phyloP scores from a whole-genome alignment of 2,888 invertebrate genomes.

The Nesidiocoris tenuis region DNA sequence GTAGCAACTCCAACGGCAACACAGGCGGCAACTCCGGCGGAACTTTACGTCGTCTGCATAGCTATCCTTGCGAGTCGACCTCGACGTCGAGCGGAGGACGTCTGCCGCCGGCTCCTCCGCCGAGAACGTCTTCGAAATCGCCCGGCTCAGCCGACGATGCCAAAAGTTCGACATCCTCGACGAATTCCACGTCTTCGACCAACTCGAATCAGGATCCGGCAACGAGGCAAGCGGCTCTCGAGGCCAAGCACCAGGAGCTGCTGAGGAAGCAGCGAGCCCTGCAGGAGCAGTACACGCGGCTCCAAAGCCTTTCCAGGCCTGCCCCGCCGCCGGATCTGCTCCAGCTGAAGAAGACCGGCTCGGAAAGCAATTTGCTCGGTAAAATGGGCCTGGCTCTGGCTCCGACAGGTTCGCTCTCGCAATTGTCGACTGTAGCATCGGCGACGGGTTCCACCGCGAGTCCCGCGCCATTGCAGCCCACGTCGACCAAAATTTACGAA shows the following conservation, averaged over 20 bases:
- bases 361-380: conserved; percentile 80
- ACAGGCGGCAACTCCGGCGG: conserved; percentile 8
- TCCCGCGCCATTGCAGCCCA: conserved; percentile 58
- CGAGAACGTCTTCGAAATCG: conserved; percentile 85
- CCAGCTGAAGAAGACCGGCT: conserved; percentile 79
- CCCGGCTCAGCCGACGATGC: conserved; percentile 63
- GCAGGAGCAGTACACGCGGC: conserved; percentile 86
- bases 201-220: conserved; percentile 65
- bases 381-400: conserved; percentile 74
- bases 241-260: conserved; percentile 82
- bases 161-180: conserved; percentile 61
- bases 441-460: conserved; percentile 57
- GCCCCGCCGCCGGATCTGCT: conserved; percentile 63
- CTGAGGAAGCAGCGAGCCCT: conserved; percentile 82
- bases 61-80: conserved; percentile 69
- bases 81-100: conserved; percentile 78
- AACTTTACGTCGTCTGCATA: conserved; percentile 71
- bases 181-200: conserved; percentile 66
- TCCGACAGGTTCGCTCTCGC: conserved; percentile 64
- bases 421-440: conserved; percentile 57
- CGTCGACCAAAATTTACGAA: conserved; percentile 82
- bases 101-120: conserved; percentile 88
- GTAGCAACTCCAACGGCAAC: conserved; percentile 21
- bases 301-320: conserved; percentile 78
- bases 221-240: conserved; percentile 70